These are phyloP conservation scores for Barnardius zonarius DNA, from an alignment of 2,113 vertebrate genomes.

Conservation along the genomic window DNA sequence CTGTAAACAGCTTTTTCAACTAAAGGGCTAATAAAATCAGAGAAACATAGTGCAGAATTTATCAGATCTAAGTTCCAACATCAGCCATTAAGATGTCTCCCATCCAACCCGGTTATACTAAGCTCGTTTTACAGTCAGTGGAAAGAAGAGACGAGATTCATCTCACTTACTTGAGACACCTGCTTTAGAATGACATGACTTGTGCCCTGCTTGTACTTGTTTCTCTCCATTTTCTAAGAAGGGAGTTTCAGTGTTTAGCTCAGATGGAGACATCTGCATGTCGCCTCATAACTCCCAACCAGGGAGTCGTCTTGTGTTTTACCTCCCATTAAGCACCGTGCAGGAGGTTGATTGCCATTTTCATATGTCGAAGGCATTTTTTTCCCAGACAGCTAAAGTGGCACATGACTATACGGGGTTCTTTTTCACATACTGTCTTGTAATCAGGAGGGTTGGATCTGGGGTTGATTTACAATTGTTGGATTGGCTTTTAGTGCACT, in stretches of 20 bases:
- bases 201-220: background rate
- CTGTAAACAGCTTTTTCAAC: background rate
- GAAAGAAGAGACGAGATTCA: background rate
- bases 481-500: slow-evolving; percentile 22
- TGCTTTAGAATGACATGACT: slow-evolving; percentile 4
- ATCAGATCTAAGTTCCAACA: background rate
- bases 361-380: slow-evolving; percentile 42
- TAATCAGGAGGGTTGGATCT: slow-evolving; percentile 40
- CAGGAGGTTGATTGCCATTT: slow-evolving; percentile 61
- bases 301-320: slow-evolving; percentile 56
- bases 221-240: slow-evolving; percentile 41
- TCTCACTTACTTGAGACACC: slow-evolving; percentile 3
- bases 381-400: slow-evolving; percentile 12
- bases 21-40: background rate
- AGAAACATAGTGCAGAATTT: background rate
- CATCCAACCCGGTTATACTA: background rate
- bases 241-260: slow-evolving; percentile 62
- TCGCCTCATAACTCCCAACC: slow-evolving; percentile 44
- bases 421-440: slow-evolving; percentile 12
- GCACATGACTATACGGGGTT: background rate
- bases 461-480: slow-evolving; percentile 38
- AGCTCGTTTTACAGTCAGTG: background rate
- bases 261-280: slow-evolving; percentile 57
- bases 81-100: background rate
- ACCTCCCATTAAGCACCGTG: slow-evolving; percentile 64